phyloP scores from a whole-genome alignment of 2,888 invertebrate species.

The Drosophila pseudotakahashii region DNA sequence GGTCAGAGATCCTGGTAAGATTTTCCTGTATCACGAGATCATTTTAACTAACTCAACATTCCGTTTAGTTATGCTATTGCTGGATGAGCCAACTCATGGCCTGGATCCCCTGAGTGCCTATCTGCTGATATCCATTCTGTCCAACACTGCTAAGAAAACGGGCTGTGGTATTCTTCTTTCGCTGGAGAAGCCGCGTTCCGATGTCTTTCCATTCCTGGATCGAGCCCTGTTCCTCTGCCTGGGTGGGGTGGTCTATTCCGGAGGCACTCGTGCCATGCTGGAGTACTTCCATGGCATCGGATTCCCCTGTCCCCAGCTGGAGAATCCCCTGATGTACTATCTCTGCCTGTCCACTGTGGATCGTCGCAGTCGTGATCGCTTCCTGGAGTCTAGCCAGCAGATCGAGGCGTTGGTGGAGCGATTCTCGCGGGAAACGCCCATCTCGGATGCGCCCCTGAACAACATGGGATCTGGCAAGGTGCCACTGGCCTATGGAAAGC shows the following conservation, averaged over 20 bases:
- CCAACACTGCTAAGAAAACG: conserved; percentile 94
- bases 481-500: conserved; percentile 90
- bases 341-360: conserved; percentile 88
- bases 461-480: conserved; percentile 87
- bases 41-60: neutral
- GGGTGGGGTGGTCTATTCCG: conserved; percentile 95
- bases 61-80: conserved; percentile 89
- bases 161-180: conserved; percentile 95
- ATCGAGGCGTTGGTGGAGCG: conserved; percentile 96
- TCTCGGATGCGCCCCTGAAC: conserved; percentile 87
- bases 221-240: conserved; percentile 94
- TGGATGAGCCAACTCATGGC: conserved; percentile 97
- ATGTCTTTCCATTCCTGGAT: conserved; percentile 98
- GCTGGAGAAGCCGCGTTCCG: conserved; percentile 96
- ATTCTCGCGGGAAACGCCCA: conserved; percentile 93
- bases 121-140: conserved; percentile 96
- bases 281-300: conserved; percentile 98
- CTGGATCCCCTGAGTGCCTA: conserved; percentile 98
- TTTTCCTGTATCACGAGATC: fast-evolving
- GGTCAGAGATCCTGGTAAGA: conserved; percentile 94
- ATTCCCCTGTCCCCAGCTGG: conserved; percentile 97
- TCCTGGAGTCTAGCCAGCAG: conserved; percentile 96
- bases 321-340: conserved; percentile 99
- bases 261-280: conserved; percentile 95
- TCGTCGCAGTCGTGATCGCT: conserved; percentile 92